These are phyloP conservation scores for Poeciliopsis turrubarensis DNA, from an alignment of 2,113 vertebrate genomes.

Conservation along the genomic window DNA sequence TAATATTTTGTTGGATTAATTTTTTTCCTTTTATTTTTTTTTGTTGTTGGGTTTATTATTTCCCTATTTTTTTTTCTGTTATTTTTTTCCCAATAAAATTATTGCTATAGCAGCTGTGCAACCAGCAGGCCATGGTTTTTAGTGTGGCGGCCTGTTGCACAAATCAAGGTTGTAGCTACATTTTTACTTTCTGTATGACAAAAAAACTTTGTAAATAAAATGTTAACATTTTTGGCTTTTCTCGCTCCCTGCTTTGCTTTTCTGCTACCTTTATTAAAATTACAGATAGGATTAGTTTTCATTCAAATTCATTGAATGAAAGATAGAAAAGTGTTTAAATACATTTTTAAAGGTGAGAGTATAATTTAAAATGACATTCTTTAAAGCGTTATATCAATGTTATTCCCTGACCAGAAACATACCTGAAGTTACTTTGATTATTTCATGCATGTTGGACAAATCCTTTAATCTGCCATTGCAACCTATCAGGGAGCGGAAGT, in stretches of 20 bases:
- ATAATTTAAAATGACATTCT: no score
- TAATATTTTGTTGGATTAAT: constrained; percentile 87
- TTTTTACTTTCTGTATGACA: constrained; percentile 96
- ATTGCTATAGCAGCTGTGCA: constrained; percentile 88
- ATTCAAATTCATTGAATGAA: no score
- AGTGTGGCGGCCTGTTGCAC: constrained; percentile 84
- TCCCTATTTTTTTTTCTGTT: constrained; percentile 64
- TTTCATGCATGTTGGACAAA: no score
- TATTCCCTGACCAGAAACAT: no score
- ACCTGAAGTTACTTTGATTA: no score
- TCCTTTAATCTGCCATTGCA: no score
- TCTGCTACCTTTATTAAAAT: background rate
- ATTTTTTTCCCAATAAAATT: constrained; percentile 79
- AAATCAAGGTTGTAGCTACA: constrained; percentile 89
- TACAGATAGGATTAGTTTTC: no score
- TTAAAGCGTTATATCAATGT: no score
- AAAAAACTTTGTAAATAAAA: constrained; percentile 96
- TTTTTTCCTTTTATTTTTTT: constrained; percentile 37
- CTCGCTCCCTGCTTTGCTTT: constrained; percentile 48
- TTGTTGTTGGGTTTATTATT: constrained; percentile 81
- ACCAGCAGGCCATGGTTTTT: constrained; percentile 83
- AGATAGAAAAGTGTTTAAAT: background rate
- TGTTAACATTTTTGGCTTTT: constrained; percentile 92
- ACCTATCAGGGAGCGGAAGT: no score
- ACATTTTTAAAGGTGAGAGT: no score